A percentile compares a stretch with the other conserved stretches of the same genome.
phyloP scores from a whole-genome alignment of 53 echinoderm and acorn worm genomes.

The Arbacia lixula region DNA sequence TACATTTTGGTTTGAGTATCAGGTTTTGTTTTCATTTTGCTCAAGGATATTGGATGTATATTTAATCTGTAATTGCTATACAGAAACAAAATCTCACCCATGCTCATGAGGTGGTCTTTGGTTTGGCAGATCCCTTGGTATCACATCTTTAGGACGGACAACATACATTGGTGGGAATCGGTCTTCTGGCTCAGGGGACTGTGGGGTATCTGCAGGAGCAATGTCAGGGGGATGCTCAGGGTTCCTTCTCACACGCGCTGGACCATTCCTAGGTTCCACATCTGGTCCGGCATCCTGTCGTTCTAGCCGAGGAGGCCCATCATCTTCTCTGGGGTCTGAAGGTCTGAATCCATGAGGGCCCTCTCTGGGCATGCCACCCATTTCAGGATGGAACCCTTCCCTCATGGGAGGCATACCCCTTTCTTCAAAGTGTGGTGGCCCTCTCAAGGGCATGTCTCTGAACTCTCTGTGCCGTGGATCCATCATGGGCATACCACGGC shows the following conservation, averaged over 20 bases:
- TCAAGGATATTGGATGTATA: neutral
- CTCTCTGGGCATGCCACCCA: neutral
- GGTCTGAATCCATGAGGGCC: neutral
- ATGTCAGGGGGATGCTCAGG: conserved; percentile 5
- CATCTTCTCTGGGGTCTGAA: neutral
- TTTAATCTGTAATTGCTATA: neutral
- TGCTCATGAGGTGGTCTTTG: conserved; percentile 1
- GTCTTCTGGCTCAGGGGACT: conserved; percentile 12
- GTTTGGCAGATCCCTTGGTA: neutral
- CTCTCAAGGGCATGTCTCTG: neutral
- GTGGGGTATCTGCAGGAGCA: conserved; percentile 20
- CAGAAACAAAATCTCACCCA: neutral
- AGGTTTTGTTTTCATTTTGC: neutral
- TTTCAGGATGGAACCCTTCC: neutral
- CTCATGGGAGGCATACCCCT: neutral
- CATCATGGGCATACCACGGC: neutral
- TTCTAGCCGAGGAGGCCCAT: conserved; percentile 20
- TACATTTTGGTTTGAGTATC: neutral
- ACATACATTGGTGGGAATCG: conserved; percentile 1
- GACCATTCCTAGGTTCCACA: conserved; percentile 1
- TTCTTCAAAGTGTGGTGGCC: neutral
- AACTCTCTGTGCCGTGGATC: neutral
- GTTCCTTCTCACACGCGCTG: neutral
- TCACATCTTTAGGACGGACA: neutral
- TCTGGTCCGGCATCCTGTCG: conserved; percentile 7